Conservation (phyloP, 2,113 vertebrate species). For the Solea solea region DNA sequence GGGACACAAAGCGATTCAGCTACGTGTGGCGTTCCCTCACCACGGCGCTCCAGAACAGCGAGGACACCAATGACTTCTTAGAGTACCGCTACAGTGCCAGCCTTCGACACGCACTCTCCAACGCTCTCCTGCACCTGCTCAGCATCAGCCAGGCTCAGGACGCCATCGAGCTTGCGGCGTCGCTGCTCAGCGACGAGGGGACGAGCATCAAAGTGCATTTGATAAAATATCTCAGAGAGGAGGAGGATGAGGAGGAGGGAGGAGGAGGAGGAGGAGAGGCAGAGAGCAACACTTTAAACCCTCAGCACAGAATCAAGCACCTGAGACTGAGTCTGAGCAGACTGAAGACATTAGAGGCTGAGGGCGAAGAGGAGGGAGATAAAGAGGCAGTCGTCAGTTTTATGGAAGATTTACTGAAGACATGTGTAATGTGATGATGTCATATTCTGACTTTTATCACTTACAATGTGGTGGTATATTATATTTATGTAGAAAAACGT, state of each 20-base stretch:
- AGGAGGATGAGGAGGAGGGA: constrained; percentile 54
- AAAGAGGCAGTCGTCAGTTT: constrained; percentile 72
- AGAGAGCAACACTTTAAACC: constrained; percentile 29
- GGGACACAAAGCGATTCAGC: constrained; percentile 81
- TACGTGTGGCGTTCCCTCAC: constrained; percentile 88
- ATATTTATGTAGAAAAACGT: too few species aligned
- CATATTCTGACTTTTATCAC: too few species aligned
- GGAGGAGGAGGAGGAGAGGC: constrained; percentile 54
- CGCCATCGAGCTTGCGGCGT: constrained; percentile 76
- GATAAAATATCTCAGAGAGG: constrained; percentile 82
- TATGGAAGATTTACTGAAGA: constrained; percentile 80
- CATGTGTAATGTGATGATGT: constrained; percentile 41
- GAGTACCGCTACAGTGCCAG: constrained; percentile 96
- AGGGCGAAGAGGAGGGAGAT: constrained; percentile 37
- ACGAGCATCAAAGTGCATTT: constrained; percentile 77
- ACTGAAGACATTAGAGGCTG: constrained; percentile 68
- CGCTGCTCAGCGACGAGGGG: constrained; percentile 68
- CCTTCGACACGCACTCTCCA: constrained; percentile 88
- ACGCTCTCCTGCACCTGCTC: constrained; percentile 89
- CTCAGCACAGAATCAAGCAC: constrained; percentile 72
- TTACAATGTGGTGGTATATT: too few species aligned
- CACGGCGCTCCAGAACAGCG: constrained; percentile 88
- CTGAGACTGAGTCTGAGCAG: constrained; percentile 80
- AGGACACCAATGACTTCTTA: constrained; percentile 91
- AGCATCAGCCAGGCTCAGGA: constrained; percentile 81